Evolutionary conservation across 2,888 invertebrate genomes (phyloP).

Genomic region (Folsomia candida): DNA sequence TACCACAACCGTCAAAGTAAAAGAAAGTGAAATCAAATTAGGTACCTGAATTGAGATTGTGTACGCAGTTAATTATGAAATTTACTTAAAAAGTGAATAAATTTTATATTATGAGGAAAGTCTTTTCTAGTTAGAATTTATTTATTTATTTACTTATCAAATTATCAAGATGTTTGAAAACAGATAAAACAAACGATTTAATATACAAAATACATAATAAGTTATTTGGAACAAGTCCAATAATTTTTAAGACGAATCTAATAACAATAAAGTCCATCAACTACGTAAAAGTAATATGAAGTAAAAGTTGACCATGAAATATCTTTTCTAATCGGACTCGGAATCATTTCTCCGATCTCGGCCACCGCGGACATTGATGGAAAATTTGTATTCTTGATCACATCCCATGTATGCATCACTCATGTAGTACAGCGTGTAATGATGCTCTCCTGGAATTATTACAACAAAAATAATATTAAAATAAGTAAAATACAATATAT

Average conservation of each 20-base stretch:
- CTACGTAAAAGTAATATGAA: background rate
- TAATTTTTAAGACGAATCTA: background rate
- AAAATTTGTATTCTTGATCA: conserved; percentile 97
- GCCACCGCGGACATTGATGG: conserved; percentile 69
- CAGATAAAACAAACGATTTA: no score
- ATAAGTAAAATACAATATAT: background rate
- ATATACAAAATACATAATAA: no score
- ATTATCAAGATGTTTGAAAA: no score
- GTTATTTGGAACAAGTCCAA: background rate
- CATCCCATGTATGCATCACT: conserved; percentile 98
- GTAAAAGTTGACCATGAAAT: background rate
- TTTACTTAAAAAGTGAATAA: no score
- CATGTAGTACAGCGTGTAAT: conserved; percentile 97
- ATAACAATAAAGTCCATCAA: background rate
- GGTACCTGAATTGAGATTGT: no score
- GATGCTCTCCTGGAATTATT: conserved; percentile 67
- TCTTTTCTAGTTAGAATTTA: no score
- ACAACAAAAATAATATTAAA: conserved; percentile 8
- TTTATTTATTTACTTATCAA: no score
- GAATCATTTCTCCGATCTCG: conserved; percentile 37
- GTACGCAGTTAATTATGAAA: no score
- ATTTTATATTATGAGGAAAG: no score
- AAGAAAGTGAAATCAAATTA: no score
- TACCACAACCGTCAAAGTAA: background rate
- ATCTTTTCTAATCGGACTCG: conserved; percentile 21